phyloP scores from a whole-genome alignment of 2,888 invertebrate genomes.

The Salpingus planirostris region DNA sequence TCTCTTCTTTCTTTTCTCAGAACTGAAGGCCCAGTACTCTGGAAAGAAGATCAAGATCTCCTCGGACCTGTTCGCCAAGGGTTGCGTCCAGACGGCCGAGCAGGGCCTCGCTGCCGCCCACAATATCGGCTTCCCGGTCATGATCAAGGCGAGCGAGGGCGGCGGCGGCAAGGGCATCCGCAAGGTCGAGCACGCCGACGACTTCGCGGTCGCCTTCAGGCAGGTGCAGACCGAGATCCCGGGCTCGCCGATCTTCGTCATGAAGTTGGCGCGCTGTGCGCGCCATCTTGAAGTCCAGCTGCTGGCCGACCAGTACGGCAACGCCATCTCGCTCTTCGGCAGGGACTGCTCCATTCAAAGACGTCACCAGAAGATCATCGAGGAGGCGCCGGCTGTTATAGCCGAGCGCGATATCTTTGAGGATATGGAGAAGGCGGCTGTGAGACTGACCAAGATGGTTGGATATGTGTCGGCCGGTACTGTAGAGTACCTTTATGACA shows the following conservation, averaged over 20 bases:
- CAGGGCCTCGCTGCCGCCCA: conserved; percentile 79
- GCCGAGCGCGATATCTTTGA: conserved; percentile 85
- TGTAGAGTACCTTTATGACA: conserved; percentile 94
- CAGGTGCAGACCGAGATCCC: conserved; percentile 96
- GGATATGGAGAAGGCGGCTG: conserved; percentile 98
- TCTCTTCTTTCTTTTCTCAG: no score
- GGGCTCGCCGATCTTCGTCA: conserved; percentile 97
- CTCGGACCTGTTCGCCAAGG: conserved; percentile 82
- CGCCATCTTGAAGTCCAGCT: conserved; percentile 97
- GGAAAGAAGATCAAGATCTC: conserved; percentile 88
- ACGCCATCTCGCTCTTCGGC: conserved; percentile 96
- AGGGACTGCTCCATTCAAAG: conserved; percentile 98
- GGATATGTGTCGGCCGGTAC: conserved; percentile 98
- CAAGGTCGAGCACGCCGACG: conserved; percentile 85
- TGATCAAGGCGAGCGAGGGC: conserved; percentile 99
- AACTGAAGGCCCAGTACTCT: conserved; percentile 75
- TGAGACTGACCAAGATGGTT: conserved; percentile 96
- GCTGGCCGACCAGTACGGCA: conserved; percentile 92
- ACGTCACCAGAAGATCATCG: conserved; percentile 98
- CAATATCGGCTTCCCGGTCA: conserved; percentile 94
- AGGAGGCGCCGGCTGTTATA: conserved; percentile 95
- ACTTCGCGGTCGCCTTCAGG: conserved; percentile 83
- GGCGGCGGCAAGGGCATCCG: conserved; percentile 99
- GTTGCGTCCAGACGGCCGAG: conserved; percentile 78
- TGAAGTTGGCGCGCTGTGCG: conserved; percentile 94